Evolutionary conservation across 2,797 vertebrate species (phyloP).

Genomic region (Gobio occitaniae): DNA sequence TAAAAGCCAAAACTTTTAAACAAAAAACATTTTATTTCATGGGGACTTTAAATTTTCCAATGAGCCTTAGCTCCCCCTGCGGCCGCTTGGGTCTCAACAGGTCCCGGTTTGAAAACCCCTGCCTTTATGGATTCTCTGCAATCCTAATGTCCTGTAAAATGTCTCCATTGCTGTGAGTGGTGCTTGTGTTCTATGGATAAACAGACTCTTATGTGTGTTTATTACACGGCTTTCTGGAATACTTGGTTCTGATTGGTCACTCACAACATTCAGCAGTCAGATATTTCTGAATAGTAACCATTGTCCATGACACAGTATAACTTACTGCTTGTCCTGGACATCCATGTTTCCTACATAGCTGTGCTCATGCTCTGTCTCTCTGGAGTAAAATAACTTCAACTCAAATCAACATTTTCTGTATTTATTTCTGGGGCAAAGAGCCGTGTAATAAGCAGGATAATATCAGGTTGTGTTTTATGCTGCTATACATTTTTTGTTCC

Average conservation of each 20-base stretch:
- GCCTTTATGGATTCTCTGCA: neutral
- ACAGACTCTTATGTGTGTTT: slow-evolving; percentile 1
- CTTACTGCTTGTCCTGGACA: neutral
- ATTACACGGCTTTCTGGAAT: neutral
- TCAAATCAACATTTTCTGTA: neutral
- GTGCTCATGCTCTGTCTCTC: neutral
- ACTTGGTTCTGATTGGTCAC: neutral
- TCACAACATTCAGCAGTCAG: slow-evolving; percentile 2
- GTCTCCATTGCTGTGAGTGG: neutral
- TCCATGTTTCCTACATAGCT: neutral
- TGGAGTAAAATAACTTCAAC: neutral
- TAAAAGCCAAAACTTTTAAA: no score
- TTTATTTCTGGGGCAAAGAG: neutral
- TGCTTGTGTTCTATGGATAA: neutral
- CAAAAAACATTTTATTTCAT: no score
- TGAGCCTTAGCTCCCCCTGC: no score
- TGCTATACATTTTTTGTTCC: neutral
- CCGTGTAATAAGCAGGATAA: slow-evolving; percentile 6
- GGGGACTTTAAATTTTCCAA: neutral
- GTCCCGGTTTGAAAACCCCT: neutral
- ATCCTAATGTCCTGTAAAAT: neutral
- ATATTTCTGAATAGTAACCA: neutral
- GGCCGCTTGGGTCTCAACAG: neutral
- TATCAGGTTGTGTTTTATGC: neutral
- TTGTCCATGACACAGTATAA: neutral